Percentiles rank a stretch among this genome's conserved stretches.
Evolutionary conservation across 2,888 invertebrate genomes (phyloP).

Genomic region (Lochmaea crataegi): DNA sequence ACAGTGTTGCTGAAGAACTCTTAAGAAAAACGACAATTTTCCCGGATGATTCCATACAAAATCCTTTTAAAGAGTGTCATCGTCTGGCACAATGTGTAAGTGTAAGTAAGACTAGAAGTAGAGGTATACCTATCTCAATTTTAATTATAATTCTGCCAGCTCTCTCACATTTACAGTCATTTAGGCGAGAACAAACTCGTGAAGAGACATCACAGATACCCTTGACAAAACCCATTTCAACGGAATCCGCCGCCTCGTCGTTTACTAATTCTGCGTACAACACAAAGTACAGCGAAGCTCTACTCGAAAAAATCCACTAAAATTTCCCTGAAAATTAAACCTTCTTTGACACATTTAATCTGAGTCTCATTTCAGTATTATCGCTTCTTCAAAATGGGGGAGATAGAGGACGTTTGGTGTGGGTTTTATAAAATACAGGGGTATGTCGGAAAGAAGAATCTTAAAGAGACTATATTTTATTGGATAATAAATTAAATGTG

Average conservation of each 20-base stretch:
- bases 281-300: slow-evolving; percentile 60
- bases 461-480: no score
- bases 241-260: slow-evolving; percentile 50
- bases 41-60: slow-evolving; percentile 8
- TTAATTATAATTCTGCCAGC: slow-evolving; percentile 60
- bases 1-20: not conserved
- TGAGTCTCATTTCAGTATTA: slow-evolving; percentile 52
- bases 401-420: slow-evolving; percentile 18
- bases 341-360: slow-evolving; percentile 65
- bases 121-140: slow-evolving; percentile 53
- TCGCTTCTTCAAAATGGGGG: slow-evolving; percentile 40
- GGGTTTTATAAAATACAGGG: not conserved
- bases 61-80: slow-evolving; percentile 19
- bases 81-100: slow-evolving; percentile 19
- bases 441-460: not conserved
- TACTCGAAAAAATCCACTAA: slow-evolving; percentile 64
- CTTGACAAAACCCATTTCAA: slow-evolving; percentile 61
- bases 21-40: slow-evolving; percentile 14
- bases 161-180: slow-evolving; percentile 60
- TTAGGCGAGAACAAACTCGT: slow-evolving; percentile 61
- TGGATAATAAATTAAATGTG: no score
- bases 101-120: slow-evolving; percentile 19
- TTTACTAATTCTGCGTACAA: slow-evolving; percentile 57
- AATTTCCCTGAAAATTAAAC: slow-evolving; percentile 66
- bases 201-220: slow-evolving; percentile 59